These are phyloP conservation scores for Vicugna pacos DNA, from an alignment of 2,113 vertebrate genomes.

Conservation along the genomic window DNA sequence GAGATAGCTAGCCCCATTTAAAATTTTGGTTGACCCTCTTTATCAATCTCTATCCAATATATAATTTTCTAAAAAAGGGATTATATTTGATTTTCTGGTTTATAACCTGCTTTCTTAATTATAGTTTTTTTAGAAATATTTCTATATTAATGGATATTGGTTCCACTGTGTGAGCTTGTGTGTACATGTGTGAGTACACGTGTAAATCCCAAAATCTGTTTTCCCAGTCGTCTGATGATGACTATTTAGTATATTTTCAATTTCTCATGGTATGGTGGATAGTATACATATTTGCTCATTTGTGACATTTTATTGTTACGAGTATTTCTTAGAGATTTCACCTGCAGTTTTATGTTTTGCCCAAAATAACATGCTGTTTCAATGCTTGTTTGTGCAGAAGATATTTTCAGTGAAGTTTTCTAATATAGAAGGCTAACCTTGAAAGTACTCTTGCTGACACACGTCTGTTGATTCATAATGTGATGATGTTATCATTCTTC, in stretches of 20 bases:
- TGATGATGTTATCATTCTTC: not conserved
- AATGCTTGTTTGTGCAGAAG: slow-evolving; percentile 48
- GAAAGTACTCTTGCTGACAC: not conserved
- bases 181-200: not conserved
- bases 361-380: not conserved
- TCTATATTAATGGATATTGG: not conserved
- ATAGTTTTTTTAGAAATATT: not conserved
- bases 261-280: not conserved
- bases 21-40: not conserved
- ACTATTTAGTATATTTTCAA: not conserved
- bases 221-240: slow-evolving; percentile 28
- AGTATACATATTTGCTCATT: not conserved
- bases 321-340: slow-evolving; percentile 23
- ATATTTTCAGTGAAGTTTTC: not conserved
- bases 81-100: slow-evolving; percentile 42
- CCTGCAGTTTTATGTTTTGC: slow-evolving; percentile 26
- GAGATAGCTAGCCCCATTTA: not conserved
- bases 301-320: not conserved
- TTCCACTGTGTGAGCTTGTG: not conserved
- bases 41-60: not conserved
- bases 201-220: not conserved
- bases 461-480: not conserved
- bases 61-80: not conserved
- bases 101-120: slow-evolving; percentile 28
- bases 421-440: slow-evolving; percentile 7